Base-by-base conservation (phyloP, 2,113 vertebrate species). In the Caloenas nicobarica region DNA sequence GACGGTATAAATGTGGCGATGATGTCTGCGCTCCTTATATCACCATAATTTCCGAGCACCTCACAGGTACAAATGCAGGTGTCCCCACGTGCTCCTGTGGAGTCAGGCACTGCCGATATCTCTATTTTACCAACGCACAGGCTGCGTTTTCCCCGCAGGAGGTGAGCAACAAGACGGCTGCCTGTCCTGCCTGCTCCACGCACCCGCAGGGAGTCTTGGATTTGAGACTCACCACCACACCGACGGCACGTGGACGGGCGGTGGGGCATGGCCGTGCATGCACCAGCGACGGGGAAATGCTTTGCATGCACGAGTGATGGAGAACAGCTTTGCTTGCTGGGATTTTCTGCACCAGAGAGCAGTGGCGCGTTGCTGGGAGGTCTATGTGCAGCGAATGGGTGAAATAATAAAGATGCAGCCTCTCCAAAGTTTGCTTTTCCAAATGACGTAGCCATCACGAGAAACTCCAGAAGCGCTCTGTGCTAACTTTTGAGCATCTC, bases 221-320 rank as follows among this genome's bases (percentile, higher is more conserved):
- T 68, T 31, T 36, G 40, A 44, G 44, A 8, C 11, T 36, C n/a
- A n/a, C n/a, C n/a, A n/a, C n/a, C n/a, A n/a, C n/a, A n/a, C n/a
- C 46, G 54, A 4, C 9, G 29, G 51, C 73, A 44, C 2, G 0
- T 21, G 60, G 4, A 1, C 0, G 15, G 24, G 33, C 2, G 48
- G 12, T 15, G 31, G 66, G 38, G 25, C 58, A 3, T 2, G 18
- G 31, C 1, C 13, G 22, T 4, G n/a, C 15, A 1, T 1, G 33
- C 31, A 3, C 0, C 2, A 69, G 83, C 1, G 44, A 21, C 26
- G 58, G 46, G 46, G 23, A 53, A 5, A 13, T 8, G 70, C 21
- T 64, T 17, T 18, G 25, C 1, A 1, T 17, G 36, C 64, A 17
- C 2, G 4, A 56, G 28, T 16, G 3, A 6, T 12, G 29, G 70